phyloP scores from a whole-genome alignment of 23 tunicate genomes.

The Corella eumyota region DNA sequence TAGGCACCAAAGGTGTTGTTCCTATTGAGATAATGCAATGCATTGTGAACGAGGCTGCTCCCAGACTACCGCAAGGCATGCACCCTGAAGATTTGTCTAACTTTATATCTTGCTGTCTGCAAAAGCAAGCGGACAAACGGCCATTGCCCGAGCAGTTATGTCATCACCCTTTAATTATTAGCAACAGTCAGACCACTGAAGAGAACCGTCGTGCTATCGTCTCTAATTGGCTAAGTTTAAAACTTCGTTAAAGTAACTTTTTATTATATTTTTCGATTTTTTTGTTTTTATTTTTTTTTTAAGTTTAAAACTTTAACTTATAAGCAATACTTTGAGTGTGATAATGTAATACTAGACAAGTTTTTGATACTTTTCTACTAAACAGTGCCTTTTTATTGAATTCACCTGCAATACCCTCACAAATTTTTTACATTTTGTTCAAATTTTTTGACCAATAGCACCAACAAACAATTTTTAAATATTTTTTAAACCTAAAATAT shows the following conservation, averaged over 20 bases:
- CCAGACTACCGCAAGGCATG: conserved; percentile 20
- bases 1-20: conserved; percentile 75
- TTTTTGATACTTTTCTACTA: too few species aligned
- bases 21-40: conserved; percentile 95
- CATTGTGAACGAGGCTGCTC: conserved; percentile 80
- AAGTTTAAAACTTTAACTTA: too few species aligned
- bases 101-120: conserved; percentile 60
- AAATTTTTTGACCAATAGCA: too few species aligned
- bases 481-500: too few species aligned
- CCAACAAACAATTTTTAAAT: too few species aligned
- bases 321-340: not conserved
- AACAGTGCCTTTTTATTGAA: too few species aligned
- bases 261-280: not conserved
- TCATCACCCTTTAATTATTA: conserved; percentile 28
- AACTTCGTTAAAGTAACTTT: conserved; percentile 3
- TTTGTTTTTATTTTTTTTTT: too few species aligned
- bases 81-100: conserved; percentile 44
- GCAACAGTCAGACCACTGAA: conserved; percentile 4
- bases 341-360: not conserved
- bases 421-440: too few species aligned
- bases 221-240: conserved; percentile 17
- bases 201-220: conserved; percentile 20
- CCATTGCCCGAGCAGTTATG: conserved; percentile 55
- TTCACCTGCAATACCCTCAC: too few species aligned
- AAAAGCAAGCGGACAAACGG: conserved; percentile 67